Conservation (phyloP, 2,113 vertebrate species). For the Thermophis baileyi region DNA sequence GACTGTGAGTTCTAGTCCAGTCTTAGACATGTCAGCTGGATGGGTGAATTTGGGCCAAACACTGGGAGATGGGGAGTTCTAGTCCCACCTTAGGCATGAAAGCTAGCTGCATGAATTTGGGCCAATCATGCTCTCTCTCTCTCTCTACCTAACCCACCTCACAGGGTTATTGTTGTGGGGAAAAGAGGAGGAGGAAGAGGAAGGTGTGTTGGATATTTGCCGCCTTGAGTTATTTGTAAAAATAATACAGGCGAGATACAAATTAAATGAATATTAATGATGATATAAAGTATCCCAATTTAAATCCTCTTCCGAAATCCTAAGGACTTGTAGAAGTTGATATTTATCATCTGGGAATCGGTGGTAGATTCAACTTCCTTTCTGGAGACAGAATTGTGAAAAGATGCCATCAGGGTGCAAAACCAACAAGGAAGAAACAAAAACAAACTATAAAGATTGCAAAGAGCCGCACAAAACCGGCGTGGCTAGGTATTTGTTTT, state of each 20-base stretch:
- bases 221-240: neutral
- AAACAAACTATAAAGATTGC: neutral
- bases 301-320: neutral
- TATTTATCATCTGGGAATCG: neutral
- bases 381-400: neutral
- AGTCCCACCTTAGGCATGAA: no score
- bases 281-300: neutral
- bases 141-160: neutral
- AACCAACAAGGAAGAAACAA: neutral
- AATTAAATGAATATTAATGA: neutral
- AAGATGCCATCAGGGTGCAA: neutral
- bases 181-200: neutral
- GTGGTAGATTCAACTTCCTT: neutral
- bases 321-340: neutral
- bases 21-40: rapidly evolving
- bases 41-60: no score
- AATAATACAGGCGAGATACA: neutral
- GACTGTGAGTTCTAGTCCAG: no score
- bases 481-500: neutral
- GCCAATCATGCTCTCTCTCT: no score
- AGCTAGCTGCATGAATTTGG: no score
- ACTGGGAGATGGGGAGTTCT: no score
- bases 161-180: neutral
- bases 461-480: neutral
- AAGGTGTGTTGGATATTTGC: neutral